phyloP scores from a whole-genome alignment of 2,113 vertebrate species.

The Peucedramus taeniatus region DNA sequence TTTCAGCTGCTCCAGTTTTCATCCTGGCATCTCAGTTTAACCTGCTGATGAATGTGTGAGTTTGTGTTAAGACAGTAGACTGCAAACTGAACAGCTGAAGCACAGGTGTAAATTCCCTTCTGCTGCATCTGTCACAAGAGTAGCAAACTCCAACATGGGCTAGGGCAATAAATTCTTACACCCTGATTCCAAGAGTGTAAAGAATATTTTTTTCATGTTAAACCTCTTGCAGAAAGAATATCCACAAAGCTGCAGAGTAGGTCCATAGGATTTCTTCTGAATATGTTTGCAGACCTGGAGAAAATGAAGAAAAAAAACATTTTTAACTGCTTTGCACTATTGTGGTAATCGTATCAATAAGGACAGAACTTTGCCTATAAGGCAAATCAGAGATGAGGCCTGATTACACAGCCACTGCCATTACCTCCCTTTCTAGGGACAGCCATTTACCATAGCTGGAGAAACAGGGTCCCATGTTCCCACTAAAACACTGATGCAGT shows the following conservation, averaged over 20 bases:
- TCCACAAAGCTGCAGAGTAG: background rate
- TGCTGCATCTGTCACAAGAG: background rate
- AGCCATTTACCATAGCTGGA: background rate
- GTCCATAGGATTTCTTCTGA: background rate
- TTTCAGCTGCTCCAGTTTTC: constrained; percentile 12
- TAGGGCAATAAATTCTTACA: background rate
- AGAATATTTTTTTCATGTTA: background rate
- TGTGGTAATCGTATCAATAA: background rate
- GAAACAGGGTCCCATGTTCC: background rate
- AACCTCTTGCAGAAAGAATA: background rate
- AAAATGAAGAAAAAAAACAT: background rate
- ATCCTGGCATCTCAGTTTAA: constrained; percentile 10
- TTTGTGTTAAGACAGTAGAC: background rate
- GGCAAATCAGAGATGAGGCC: background rate
- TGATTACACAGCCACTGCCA: background rate
- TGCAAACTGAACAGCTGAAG: constrained; percentile 5
- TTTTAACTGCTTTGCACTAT: background rate
- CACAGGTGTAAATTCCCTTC: constrained; percentile 10
- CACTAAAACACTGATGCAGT: background rate
- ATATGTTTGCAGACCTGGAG: background rate
- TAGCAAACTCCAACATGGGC: background rate
- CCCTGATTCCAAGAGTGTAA: background rate
- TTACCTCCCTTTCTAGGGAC: background rate
- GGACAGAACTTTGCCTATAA: background rate
- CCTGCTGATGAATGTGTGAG: background rate